Base-by-base conservation (phyloP, 2,888 invertebrate species). In the Noctua pronuba region DNA sequence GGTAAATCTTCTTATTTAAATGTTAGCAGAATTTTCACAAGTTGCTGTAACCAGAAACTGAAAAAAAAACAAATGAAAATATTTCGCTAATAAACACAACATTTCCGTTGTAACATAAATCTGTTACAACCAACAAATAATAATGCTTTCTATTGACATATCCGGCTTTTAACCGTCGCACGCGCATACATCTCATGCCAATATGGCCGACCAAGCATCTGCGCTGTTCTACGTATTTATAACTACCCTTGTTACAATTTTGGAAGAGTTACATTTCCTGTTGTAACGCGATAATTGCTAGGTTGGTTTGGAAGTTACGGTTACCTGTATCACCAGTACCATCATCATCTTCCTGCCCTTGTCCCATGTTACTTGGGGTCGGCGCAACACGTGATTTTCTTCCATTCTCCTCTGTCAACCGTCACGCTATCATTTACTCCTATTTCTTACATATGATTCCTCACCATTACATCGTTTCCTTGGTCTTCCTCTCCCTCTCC, bases 161-260 rank as follows among this genome's bases (percentile, higher is more conserved):
- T 88, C 88, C 85, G 85, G 83, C 88, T 80, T 88, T 85, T 81
- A 88, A 71, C 77, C 10, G 46, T 13, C 13, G 67, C 75, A 75
- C 38, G 67, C 73, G 72, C 64, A 66, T 83, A 28, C 60, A 67
- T 70, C 65, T 84, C 80, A 70, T 77, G 83, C 80, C 83, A 86
- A 85, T 80, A 77, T 75, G n/a, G n/a, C 65, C 41, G 60, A 60
- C 62, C n/a, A 66, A 85, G 79, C 82, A 82, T 71, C 67, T 82
- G 81, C 35, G 46, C 35, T 71, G 35, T 52, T 55, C 58, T 41
- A 69, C 28, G 38, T 83, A 82, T 82, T 82, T 71, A 83, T 79
- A 69, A 67, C 82, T 52, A 80, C 69, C 70, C 66, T 70, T 71
- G 60, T 81, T 75, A 69, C 64, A 69, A 80, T 62, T 80, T 60